Evolutionary conservation across 2,797 vertebrate species (phyloP).

Genomic region (Pempheris klunzingeri): DNA sequence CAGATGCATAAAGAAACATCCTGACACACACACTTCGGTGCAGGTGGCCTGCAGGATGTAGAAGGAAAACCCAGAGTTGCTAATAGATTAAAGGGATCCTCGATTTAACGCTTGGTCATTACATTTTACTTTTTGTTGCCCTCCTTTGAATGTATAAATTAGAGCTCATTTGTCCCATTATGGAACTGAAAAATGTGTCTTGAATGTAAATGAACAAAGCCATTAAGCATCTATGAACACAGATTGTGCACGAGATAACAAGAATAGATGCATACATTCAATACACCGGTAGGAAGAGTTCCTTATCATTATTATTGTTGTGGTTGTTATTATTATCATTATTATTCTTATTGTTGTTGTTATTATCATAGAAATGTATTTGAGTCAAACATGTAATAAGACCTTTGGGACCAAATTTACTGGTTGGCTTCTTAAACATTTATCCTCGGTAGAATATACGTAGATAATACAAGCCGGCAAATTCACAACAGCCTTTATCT

Average conservation of each 20-base stretch:
- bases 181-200: constrained; percentile 32
- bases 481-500: constrained; percentile 49
- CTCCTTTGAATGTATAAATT: constrained; percentile 51
- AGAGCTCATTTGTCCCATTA: constrained; percentile 49
- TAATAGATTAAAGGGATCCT: constrained; percentile 63
- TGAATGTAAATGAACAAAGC: constrained; percentile 49
- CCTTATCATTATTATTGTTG: too few species aligned
- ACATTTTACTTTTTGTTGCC: constrained; percentile 46
- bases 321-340: background rate
- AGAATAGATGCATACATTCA: background rate
- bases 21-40: constrained; percentile 34
- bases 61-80: constrained; percentile 36
- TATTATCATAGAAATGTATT: background rate
- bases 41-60: constrained; percentile 72
- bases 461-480: constrained; percentile 36
- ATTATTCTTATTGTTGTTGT: background rate
- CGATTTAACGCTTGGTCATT: constrained; percentile 49
- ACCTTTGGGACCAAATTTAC: background rate
- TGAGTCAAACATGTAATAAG: background rate
- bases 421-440: constrained; percentile 21
- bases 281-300: background rate
- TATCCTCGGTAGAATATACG: constrained; percentile 28
- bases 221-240: constrained; percentile 23
- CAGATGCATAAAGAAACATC: constrained; percentile 18
- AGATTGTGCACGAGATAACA: background rate